Percentiles rank a stretch among this genome's conserved stretches.
phyloP scores from a whole-genome alignment of 2,888 invertebrate species.

The Caenorhabditis afra region DNA sequence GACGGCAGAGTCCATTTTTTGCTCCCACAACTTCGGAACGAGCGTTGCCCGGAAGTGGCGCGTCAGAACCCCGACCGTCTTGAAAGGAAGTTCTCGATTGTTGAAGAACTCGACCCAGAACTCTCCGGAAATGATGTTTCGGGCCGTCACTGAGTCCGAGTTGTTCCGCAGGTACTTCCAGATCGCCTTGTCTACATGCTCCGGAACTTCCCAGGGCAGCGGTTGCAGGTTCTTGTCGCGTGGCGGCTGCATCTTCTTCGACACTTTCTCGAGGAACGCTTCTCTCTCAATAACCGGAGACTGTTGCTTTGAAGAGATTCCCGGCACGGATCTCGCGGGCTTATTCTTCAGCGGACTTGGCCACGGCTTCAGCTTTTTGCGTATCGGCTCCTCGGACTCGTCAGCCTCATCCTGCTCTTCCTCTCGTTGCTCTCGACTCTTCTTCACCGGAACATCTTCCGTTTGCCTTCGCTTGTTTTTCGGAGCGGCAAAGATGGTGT shows the following conservation, averaged over 20 bases:
- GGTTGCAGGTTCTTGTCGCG: no score
- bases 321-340: no score
- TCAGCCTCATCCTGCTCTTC: not conserved
- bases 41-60: constrained; percentile 9
- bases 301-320: no score
- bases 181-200: not conserved
- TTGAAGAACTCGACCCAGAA: constrained; percentile 21
- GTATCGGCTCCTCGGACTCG: not conserved
- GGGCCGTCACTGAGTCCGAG: not conserved
- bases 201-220: not conserved
- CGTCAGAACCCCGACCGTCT: not conserved
- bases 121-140: not conserved
- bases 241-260: no score
- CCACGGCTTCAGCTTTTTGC: constrained; percentile 3
- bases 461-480: not conserved
- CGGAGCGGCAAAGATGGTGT: not conserved
- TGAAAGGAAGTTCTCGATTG: not conserved
- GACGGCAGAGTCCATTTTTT: not conserved
- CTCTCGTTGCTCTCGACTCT: not conserved
- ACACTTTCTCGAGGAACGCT: no score
- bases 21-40: constrained; percentile 13
- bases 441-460: not conserved
- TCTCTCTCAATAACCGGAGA: no score
- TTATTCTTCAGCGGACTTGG: not conserved
- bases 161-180: constrained; percentile 17